Evolutionary conservation across 2,888 invertebrate genomes (phyloP).

Genomic region (Hypomecis atomaria): DNA sequence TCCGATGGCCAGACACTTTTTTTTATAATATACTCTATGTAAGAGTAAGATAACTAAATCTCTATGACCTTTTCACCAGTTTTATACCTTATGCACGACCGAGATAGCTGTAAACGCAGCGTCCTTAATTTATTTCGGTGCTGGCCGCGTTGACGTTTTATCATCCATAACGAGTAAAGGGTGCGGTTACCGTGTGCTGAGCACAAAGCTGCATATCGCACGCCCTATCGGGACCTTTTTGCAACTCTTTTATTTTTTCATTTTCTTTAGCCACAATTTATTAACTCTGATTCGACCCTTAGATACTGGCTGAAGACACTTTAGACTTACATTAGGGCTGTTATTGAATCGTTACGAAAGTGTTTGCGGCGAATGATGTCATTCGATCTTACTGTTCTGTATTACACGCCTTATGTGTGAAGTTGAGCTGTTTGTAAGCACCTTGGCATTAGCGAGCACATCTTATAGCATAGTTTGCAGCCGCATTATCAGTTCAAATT

Average conservation of each 20-base stretch:
- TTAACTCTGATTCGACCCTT: constrained; percentile 26
- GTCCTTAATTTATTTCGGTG: constrained; percentile 66
- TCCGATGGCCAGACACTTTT: no score
- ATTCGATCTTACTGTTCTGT: constrained; percentile 19
- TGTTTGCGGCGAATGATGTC: constrained; percentile 18
- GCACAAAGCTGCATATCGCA: constrained; percentile 21
- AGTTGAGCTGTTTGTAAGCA: constrained; percentile 14
- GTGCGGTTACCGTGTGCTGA: constrained; percentile 44
- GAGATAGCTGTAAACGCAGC: no score
- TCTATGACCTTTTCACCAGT: no score
- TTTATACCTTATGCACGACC: no score
- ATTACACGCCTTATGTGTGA: constrained; percentile 2
- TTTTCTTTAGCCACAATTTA: constrained; percentile 23
- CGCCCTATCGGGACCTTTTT: constrained; percentile 24
- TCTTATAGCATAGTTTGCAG: constrained; percentile 17
- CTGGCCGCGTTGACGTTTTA: constrained; percentile 66
- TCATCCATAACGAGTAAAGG: constrained; percentile 59
- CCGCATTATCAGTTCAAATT: constrained; percentile 10
- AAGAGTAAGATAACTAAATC: no score
- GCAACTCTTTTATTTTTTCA: constrained; percentile 22
- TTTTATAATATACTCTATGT: no score
- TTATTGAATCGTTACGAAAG: constrained; percentile 30
- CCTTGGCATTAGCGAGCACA: constrained; percentile 25
- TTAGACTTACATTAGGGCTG: constrained; percentile 23
- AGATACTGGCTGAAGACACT: constrained; percentile 24